Evolutionary conservation across 2,797 vertebrate species (phyloP), one percentile per base, ranked within the genome.

Genomic region (Arrhamphus sclerolepis): DNA sequence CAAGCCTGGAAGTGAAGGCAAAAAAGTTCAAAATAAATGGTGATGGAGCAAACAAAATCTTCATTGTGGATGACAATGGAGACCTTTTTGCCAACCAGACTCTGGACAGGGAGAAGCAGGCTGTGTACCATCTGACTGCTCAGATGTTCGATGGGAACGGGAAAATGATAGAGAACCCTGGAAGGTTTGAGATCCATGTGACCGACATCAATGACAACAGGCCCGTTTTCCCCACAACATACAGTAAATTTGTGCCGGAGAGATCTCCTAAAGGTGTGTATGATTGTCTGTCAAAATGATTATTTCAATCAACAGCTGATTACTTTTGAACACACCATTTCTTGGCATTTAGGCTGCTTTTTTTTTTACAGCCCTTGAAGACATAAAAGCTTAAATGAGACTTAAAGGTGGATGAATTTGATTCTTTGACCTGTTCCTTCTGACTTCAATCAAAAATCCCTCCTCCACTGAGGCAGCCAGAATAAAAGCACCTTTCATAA

Each of bases 181-280:
- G 81, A 26, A 17, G 77, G 0, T 94, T 94, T 64, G 24, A 34
- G 0, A 78, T 94, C 31, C 75, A 87, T 0, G 88, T 94, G 39
- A 81, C 52, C 0, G 93, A 94, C 56, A 77, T 94, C 67, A 94
- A 94, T 10, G 93, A 94, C 77, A 87, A 93, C 77, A 38, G 0
- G 0, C 93, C 93, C 0, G 74, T 86, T 51, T 94, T 94, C 62
- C 31, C 77, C 0, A 29, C 9, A 44, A 13, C 31, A 0, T 86
- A 65, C 42, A 88, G 78, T 6, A 89, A 77, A 29, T 89, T 82
- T 11, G 72, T 93, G 5, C 49, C n/a, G 46, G 93, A 94, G 54
- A 85, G 89, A 46, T 88, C 91, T 10, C 0, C 0, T 0, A 55
- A 34, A 62, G 93, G 93, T 94, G 43, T 65, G 84, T 44, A n/a